Evolutionary conservation across 2,113 vertebrate genomes (phyloP), one percentile per base, ranked within the genome.

Genomic region (Gobio gobio): DNA sequence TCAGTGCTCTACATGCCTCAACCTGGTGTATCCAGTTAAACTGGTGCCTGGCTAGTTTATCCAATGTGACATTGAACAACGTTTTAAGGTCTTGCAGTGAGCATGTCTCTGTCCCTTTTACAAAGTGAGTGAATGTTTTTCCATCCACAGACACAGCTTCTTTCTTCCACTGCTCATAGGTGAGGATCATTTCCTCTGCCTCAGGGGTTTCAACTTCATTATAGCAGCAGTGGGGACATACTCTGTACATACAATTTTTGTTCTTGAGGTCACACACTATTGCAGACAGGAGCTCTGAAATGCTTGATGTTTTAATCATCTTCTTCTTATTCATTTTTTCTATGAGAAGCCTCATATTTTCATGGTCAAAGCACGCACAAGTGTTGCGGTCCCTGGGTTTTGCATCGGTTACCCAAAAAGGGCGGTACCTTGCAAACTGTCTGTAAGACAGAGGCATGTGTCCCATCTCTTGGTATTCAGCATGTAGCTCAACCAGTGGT

Each of bases 21-120:
- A 58, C 49, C 51, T 87, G 86, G 36, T 83, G 81, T 66, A 83
- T 29, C 74, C 81, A 87, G 61, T 59, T 87, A 49, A 59, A 83
- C 33, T 78, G 86, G 33, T 86, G 86, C 56, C 43, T 83, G 2
- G 45, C 80, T 58, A 86, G 56, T 8, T 64, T 47, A 26, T 85
- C 72, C 51, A 85, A 61, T 59, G 45, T 68, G 20, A 66, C 8
- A 40, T 40, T 43, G 59, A 85, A 33, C 5, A 78, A 51, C 0
- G 26, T 29, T 33, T 58, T 78, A 26, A 78, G 13, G 26, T 78
- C 29, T 51, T 78, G 49, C 29, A 78, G 59, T 26, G n/a, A 56
- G 18, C 51, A 29, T 3, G 26, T 56, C n/a, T 51, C n/a, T 10
- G 51, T 78, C 24, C 29, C n/a, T 78, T 78, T 78, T 58, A 22